Base-by-base conservation (phyloP, 1,140 invertebrate genomes). In the Cecropterus lyciades region DNA sequence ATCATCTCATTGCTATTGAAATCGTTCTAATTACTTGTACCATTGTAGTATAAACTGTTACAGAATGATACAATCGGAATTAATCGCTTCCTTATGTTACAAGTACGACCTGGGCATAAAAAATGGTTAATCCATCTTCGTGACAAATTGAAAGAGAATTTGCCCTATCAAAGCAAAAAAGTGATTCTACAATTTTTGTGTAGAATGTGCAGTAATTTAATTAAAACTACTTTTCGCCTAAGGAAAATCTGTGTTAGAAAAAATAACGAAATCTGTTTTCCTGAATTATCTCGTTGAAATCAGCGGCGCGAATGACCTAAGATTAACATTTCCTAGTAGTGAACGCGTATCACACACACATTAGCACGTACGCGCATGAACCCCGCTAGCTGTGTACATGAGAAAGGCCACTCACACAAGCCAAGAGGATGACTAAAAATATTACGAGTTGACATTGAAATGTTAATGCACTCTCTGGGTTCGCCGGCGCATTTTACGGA, bases 381-480 rank as follows among this genome's bases (percentile, higher is more conserved):
- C 55, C 42, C 72, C 59, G 62, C 68, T 49, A 62, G 57, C 45
- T 37, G 57, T 60, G 57, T 60, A 49, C 62, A 77, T 62, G 70
- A 70, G 79, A 83, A 80, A 89, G 80, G 79, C 75, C 81, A 82
- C 84, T 70, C 84, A 85, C 84, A 85, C 85, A 78, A 46, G 62
- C 73, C 53, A 49, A 75, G 52, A 60, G 69, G 80, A 82, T 79
- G 81, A 85, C 89, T 90, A 91, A 90, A 91, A 90, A 91, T 91
- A 89, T 87, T 87, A 76, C 84, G 80, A 74, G 84, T 84, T 90
- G 89, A 91, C 89, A 91, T 90, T 91, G 89, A 89, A 87, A 85
- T 88, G 89, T 91, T 90, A 90, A 88, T 89, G 89, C 89, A 91
- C 89, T 81, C 87, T 73, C 51, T 42, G 72, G 62, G 67, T 72